Evolutionary conservation across 2,797 vertebrate genomes (phyloP).

Genomic region (Thamnophis elegans): DNA sequence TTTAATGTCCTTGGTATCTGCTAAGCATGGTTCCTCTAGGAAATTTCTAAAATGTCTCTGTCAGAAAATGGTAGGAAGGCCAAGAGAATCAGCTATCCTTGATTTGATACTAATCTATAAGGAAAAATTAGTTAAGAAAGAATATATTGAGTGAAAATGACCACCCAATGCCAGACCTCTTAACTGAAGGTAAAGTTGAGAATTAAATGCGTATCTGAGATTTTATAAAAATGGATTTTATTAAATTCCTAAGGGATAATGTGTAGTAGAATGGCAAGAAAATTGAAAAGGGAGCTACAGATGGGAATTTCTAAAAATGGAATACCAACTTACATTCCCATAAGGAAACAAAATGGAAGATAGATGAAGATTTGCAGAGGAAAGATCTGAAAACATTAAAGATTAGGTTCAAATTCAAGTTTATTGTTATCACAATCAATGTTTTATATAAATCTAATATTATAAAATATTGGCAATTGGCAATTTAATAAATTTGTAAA

Average conservation of each 20-base stretch:
- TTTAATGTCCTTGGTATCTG: background rate
- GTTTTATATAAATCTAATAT: background rate
- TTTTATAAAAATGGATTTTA: background rate
- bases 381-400: background rate
- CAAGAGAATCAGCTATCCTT: background rate
- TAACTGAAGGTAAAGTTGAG: background rate
- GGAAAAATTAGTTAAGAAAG: background rate
- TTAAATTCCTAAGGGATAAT: background rate
- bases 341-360: background rate
- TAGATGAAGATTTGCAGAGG: background rate
- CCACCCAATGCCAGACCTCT: background rate
- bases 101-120: background rate
- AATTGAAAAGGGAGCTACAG: background rate
- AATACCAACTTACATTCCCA: background rate
- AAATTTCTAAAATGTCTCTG: background rate
- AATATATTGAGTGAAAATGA: background rate
- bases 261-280: background rate
- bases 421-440: background rate
- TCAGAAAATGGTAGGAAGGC: background rate
- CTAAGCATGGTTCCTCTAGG: background rate
- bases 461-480: too few relatives aligned
- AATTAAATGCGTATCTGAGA: background rate
- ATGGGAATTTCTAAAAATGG: background rate
- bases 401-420: background rate
- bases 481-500: too few relatives aligned